A percentile compares a stretch with the other conserved stretches of the same genome.
phyloP scores from a whole-genome alignment of 2,888 invertebrate species.

The Congeria kusceri region DNA sequence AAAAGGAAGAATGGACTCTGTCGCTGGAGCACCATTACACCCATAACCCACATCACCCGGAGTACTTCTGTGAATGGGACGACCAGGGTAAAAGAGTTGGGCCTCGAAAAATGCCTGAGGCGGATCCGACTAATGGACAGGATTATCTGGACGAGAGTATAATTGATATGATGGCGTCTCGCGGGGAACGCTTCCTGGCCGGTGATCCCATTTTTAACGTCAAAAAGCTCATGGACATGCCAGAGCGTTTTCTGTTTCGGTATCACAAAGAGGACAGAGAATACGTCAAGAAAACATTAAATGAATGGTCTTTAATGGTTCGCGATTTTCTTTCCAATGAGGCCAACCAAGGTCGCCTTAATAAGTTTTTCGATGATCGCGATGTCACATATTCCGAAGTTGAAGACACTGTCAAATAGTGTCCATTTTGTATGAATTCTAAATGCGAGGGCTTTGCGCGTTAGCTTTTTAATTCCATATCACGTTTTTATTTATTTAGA shows the following conservation, averaged over 20 bases:
- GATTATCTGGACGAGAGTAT: constrained; percentile 51
- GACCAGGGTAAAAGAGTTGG: constrained; percentile 37
- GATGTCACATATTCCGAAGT: constrained; percentile 7
- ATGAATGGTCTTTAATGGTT: constrained; percentile 21
- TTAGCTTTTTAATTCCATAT: no score
- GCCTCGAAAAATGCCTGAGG: constrained; percentile 27
- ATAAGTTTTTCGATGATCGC: constrained; percentile 21
- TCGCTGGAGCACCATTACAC: constrained; percentile 51
- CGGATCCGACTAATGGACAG: constrained; percentile 24
- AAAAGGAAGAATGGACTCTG: constrained; percentile 48
- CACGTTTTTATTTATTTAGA: no score
- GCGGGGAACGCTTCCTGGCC: constrained; percentile 48
- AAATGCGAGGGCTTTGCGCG: no score
- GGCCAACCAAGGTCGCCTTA: neutral
- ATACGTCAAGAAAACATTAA: constrained; percentile 27
- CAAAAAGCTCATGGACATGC: constrained; percentile 54
- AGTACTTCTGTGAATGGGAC: constrained; percentile 49
- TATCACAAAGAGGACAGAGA: constrained; percentile 43
- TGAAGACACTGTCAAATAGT: no score
- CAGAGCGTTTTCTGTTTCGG: constrained; percentile 33
- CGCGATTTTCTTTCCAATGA: constrained; percentile 19
- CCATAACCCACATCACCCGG: constrained; percentile 60
- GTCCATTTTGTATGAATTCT: no score
- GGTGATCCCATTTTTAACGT: constrained; percentile 45
- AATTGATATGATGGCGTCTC: constrained; percentile 58